Conservation (phyloP, 2,113 vertebrate species). For the Monopterus albus region DNA sequence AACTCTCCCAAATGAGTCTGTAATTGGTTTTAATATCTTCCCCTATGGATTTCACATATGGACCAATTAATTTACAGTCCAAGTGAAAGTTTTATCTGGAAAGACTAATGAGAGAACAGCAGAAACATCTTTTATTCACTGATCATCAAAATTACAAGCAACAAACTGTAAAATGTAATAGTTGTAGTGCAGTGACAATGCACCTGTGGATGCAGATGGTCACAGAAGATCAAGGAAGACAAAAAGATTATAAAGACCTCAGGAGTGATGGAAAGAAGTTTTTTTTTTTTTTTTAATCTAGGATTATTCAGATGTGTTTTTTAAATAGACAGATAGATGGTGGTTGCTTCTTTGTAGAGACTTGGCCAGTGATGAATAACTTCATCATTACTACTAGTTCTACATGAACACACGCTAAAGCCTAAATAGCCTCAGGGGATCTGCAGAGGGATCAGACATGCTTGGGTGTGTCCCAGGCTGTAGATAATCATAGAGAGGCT, state of each 20-base stretch:
- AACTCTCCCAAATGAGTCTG: slow-evolving; percentile 16
- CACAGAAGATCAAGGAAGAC: background rate
- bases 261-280: slow-evolving; percentile 33
- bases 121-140: background rate
- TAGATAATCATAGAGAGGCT: slow-evolving; percentile 30
- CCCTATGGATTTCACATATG: slow-evolving; percentile 47
- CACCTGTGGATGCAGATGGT: background rate
- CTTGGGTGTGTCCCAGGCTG: slow-evolving; percentile 44
- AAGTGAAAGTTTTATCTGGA: background rate
- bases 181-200: background rate
- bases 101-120: background rate
- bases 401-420: slow-evolving; percentile 33
- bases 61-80: slow-evolving; percentile 33
- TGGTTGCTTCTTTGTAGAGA: slow-evolving; percentile 58
- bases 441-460: background rate
- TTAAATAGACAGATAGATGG: slow-evolving; percentile 40
- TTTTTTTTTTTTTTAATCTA: slow-evolving; percentile 43
- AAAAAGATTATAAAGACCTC: slow-evolving; percentile 23
- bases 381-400: slow-evolving; percentile 55
- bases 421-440: slow-evolving; percentile 58
- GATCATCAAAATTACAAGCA: background rate
- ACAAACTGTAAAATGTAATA: background rate
- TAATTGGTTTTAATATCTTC: slow-evolving; percentile 41
- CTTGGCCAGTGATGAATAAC: slow-evolving; percentile 68
- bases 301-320: slow-evolving; percentile 46